A percentile compares a stretch with the other conserved stretches of the same genome.
These are phyloP conservation scores for Dascillus cervinus DNA, from an alignment of 2,888 invertebrate species.

Conservation along the genomic window DNA sequence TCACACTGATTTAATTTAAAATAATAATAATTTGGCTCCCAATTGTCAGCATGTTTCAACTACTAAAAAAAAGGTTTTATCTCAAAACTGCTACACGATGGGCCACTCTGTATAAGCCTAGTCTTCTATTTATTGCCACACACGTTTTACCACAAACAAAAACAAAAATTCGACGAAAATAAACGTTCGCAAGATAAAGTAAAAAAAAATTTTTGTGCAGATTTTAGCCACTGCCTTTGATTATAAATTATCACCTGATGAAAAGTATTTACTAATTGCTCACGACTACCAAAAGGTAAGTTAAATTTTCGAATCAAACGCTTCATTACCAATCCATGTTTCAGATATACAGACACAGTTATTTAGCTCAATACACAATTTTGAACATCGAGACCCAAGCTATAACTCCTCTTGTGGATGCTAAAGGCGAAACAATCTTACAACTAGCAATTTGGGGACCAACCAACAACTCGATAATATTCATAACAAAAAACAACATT, in stretches of 20 bases:
- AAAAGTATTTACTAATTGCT: slow-evolving; percentile 54
- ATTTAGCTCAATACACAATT: slow-evolving; percentile 64
- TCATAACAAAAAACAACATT: slow-evolving; percentile 67
- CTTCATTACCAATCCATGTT: slow-evolving; percentile 7
- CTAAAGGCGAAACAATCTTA: slow-evolving; percentile 43
- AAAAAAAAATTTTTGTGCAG: slow-evolving; percentile 32
- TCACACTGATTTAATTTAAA: too few relatives aligned
- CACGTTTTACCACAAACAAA: too few relatives aligned
- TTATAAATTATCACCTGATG: slow-evolving; percentile 58
- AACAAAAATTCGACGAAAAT: too few relatives aligned
- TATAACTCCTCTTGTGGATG: slow-evolving; percentile 36
- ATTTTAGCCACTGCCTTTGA: slow-evolving; percentile 41
- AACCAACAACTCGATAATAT: slow-evolving; percentile 60
- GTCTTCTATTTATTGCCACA: too few relatives aligned
- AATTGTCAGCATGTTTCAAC: too few relatives aligned
- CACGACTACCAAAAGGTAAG: slow-evolving; percentile 57
- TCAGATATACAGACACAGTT: slow-evolving; percentile 75
- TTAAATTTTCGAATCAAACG: slow-evolving; percentile 1
- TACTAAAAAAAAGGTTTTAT: too few relatives aligned
- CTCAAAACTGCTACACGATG: too few relatives aligned
- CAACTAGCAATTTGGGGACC: slow-evolving; percentile 77
- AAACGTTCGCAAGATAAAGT: too few relatives aligned
- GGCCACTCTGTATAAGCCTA: too few relatives aligned
- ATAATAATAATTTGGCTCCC: too few relatives aligned
- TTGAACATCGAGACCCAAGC: slow-evolving; percentile 53